Conservation (phyloP, 2,113 vertebrate species). For the Labeo catla region DNA sequence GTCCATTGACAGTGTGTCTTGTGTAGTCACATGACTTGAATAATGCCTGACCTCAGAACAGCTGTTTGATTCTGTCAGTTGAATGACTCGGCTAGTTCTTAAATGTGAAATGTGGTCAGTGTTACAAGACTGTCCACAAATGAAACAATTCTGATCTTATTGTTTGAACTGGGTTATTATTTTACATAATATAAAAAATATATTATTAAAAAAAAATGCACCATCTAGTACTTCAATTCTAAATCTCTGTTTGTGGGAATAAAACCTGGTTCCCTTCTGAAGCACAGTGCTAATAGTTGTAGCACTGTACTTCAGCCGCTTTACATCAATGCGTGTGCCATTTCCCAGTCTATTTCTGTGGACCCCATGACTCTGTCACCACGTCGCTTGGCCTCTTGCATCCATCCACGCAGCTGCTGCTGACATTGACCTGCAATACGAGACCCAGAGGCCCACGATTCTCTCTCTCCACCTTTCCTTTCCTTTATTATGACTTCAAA, state of each 20-base stretch:
- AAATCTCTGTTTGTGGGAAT: not conserved
- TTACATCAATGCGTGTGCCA: conserved; percentile 37
- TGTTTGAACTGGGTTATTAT: not conserved
- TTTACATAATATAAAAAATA: not conserved
- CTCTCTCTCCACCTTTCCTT: conserved; percentile 18
- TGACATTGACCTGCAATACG: conserved; percentile 52
- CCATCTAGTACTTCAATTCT: not conserved
- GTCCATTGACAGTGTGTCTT: not conserved
- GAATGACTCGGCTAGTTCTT: conserved; percentile 3
- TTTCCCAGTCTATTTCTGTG: conserved; percentile 62
- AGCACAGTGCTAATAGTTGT: not conserved
- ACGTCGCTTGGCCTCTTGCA: conserved; percentile 9
- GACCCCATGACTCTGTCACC: conserved; percentile 17
- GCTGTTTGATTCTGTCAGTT: not conserved
- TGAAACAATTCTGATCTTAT: not conserved
- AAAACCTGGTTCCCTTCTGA: not conserved
- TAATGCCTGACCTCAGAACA: not conserved
- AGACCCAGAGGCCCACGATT: conserved; percentile 25
- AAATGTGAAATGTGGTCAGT: conserved; percentile 6
- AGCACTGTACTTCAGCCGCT: not conserved
- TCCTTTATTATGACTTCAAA: conserved; percentile 5
- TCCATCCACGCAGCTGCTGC: conserved; percentile 47
- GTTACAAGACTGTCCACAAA: not conserved
- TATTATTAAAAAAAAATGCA: not conserved
- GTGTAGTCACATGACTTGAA: conserved; percentile 22